Evolutionary conservation across 2,113 vertebrate species (phyloP).

Genomic region (Pomatostomus ruficeps): DNA sequence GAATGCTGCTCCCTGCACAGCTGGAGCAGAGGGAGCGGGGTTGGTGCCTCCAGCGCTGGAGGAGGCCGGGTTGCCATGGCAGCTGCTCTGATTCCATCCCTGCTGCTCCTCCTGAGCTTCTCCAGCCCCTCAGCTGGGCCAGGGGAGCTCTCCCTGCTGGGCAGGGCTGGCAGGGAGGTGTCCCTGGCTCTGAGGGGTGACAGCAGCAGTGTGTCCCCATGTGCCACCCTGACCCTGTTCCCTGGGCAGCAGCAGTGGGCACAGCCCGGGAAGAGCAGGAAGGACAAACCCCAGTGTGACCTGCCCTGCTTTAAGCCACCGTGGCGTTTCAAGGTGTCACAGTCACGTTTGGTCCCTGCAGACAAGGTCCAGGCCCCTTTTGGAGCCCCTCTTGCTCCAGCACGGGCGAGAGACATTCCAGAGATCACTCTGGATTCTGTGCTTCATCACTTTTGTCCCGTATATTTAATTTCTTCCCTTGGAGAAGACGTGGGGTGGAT

Average conservation of each 20-base stretch:
- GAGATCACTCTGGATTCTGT: background rate
- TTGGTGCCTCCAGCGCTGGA: background rate
- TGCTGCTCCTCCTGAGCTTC: background rate
- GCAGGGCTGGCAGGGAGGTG: background rate
- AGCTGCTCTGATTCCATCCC: constrained; percentile 31
- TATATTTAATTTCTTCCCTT: background rate
- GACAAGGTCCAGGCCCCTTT: background rate
- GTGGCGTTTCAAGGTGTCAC: background rate
- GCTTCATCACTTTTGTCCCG: background rate
- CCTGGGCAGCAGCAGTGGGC: too few relatives aligned
- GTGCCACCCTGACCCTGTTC: background rate
- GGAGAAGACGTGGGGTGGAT: background rate
- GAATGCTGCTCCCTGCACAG: background rate
- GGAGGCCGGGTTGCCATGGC: constrained; percentile 45
- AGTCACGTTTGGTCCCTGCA: background rate
- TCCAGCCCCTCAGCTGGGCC: background rate
- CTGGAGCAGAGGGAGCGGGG: background rate
- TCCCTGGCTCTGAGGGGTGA: background rate
- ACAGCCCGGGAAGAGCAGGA: background rate
- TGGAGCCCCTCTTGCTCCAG: background rate
- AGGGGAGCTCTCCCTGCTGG: background rate
- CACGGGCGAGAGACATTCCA: background rate
- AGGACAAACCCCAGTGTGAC: background rate
- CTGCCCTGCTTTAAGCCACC: background rate
- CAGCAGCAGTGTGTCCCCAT: background rate